These are phyloP conservation scores for Zootoca vivipara DNA, from an alignment of 2,113 vertebrate species.

Conservation along the genomic window DNA sequence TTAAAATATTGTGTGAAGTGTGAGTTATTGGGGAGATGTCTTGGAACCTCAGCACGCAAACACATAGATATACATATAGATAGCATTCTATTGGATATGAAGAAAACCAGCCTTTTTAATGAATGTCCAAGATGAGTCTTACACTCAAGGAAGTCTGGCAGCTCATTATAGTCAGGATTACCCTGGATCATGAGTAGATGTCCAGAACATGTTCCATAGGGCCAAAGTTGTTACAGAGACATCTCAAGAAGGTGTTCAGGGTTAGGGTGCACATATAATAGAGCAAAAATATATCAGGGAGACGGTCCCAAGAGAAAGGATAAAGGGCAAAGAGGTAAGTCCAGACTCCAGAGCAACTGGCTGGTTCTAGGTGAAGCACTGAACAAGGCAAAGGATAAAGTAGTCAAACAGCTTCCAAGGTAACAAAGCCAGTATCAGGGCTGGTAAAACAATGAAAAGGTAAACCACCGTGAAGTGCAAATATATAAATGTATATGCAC, in stretches of 20 bases:
- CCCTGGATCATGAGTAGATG: background rate
- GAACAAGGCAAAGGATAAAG: background rate
- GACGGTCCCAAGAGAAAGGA: background rate
- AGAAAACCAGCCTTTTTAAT: background rate
- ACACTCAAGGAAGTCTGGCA: background rate
- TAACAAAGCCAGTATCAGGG: background rate
- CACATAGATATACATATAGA: background rate
- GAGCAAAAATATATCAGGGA: background rate
- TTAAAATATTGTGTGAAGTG: too few relatives aligned
- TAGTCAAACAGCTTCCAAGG: background rate
- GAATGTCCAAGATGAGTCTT: background rate
- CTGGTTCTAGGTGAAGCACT: too few relatives aligned
- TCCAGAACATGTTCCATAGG: background rate
- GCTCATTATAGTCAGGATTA: background rate
- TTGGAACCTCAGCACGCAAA: too few relatives aligned
- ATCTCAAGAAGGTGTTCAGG: background rate
- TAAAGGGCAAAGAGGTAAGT: background rate
- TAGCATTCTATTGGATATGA: background rate
- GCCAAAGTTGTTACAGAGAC: background rate
- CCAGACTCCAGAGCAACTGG: background rate
- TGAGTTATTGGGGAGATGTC: too few relatives aligned
- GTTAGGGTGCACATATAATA: background rate
- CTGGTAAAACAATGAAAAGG: too few relatives aligned
- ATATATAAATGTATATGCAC: too few relatives aligned
- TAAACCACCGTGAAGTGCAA: too few relatives aligned